Evolutionary conservation across 2,888 invertebrate genomes (phyloP), one percentile per base, ranked within the genome.

Genomic region (Labia minor): DNA sequence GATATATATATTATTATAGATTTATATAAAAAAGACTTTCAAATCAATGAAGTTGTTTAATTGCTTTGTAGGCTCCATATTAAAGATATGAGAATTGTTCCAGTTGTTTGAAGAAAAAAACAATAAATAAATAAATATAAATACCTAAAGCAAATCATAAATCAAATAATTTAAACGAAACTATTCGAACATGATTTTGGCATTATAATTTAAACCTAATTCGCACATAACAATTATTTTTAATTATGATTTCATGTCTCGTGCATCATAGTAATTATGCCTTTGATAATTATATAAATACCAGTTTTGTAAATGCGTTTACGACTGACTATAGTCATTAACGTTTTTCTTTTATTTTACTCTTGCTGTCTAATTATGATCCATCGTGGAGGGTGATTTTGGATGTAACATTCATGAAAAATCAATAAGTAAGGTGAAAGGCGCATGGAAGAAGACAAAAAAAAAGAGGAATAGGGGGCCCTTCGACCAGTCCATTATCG

Each of bases 201-300:
- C 16, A 11, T 49, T 49, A 49, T 49, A 49, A 49, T 49, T 49
- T 49, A 49, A 49, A n/a, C 49, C 49, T 49, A 49, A 49, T 49
- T 49, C 49, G 49, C 49, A 49, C 49, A 49, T 49, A 49, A 49
- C 49, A 49, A 49, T 49, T 49, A 49, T 49, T 49, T 49, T 49
- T 49, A 49, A 49, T 49, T 49, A 49, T 49, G 49, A 49, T 49
- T 49, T 49, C 49, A 49, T 49, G 49, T 49, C 49, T 49, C 49
- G 49, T 49, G 49, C 49, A 49, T 49, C 49, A 49, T 49, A 49
- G 49, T 49, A 49, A 49, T 49, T 49, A 49, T 49, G 49, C 49
- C 49, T 49, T 49, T 49, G 49, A 14, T 49, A 49, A 49, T 49
- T 49, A 49, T 49, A 49, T 49, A 49, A 49, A 49, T 49, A 49